Conservation (phyloP, 2,888 invertebrate genomes). For the Cyclophora punctaria region DNA sequence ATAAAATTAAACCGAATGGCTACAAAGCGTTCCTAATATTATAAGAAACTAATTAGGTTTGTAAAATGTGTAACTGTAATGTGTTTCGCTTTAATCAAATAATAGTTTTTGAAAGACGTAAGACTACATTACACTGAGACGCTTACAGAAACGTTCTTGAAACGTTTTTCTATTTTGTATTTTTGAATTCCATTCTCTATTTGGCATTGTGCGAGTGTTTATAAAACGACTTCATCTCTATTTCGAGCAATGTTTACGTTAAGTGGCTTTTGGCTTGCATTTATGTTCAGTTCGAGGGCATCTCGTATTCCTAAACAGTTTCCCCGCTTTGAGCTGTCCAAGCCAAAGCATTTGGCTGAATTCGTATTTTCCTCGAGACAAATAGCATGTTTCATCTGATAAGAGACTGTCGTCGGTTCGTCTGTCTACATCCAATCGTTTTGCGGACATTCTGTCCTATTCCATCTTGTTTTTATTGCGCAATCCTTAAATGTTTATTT, state of each 20-base stretch:
- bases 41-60: no score
- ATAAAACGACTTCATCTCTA: slow-evolving; percentile 21
- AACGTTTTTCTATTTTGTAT: no score
- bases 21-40: no score
- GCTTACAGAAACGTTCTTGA: no score
- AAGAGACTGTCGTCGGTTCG: slow-evolving; percentile 63
- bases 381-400: slow-evolving; percentile 68
- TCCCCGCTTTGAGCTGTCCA: slow-evolving; percentile 43
- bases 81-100: no score
- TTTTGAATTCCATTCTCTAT: slow-evolving; percentile 16
- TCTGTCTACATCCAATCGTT: slow-evolving; percentile 58
- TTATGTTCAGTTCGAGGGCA: slow-evolving; percentile 33
- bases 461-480: slow-evolving; percentile 50
- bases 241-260: slow-evolving; percentile 29
- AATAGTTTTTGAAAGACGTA: no score
- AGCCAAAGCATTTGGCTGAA: slow-evolving; percentile 51
- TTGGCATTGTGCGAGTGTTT: slow-evolving; percentile 16
- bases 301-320: slow-evolving; percentile 44
- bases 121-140: no score
- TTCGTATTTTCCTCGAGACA: slow-evolving; percentile 55
- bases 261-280: slow-evolving; percentile 32
- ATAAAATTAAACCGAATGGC: no score
- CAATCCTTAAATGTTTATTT: slow-evolving; percentile 29
- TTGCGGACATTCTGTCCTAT: slow-evolving; percentile 48
- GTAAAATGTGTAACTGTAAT: no score